Percentiles rank a stretch among this genome's conserved stretches.
Evolutionary conservation across 2,888 invertebrate genomes (phyloP).

Genomic region (Caenorhabditis zanzibari): DNA sequence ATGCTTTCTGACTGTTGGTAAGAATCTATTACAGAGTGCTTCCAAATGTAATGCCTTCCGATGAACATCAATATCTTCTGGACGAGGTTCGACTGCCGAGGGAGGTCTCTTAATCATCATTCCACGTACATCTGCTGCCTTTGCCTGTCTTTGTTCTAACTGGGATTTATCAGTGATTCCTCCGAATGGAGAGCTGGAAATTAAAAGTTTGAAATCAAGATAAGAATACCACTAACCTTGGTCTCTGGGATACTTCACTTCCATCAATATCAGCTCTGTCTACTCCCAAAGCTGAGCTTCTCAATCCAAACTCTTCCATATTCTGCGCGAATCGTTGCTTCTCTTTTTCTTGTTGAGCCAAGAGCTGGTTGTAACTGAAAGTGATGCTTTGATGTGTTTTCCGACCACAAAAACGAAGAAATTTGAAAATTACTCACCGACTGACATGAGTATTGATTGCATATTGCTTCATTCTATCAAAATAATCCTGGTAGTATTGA

Average conservation of each 20-base stretch:
- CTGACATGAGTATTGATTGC: conserved; percentile 65
- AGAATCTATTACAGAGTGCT: conserved; percentile 60
- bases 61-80: conserved; percentile 62
- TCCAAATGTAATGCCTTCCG: conserved; percentile 64
- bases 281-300: conserved; percentile 58
- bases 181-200: conserved; percentile 69
- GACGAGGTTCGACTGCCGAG: conserved; percentile 58
- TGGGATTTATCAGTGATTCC: conserved; percentile 64
- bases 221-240: too few species aligned
- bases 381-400: too few species aligned
- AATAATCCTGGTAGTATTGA: conserved; percentile 72
- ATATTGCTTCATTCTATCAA: conserved; percentile 71
- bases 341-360: conserved; percentile 65
- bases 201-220: background rate
- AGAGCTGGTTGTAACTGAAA: conserved; percentile 64
- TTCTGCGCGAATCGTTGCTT: conserved; percentile 62
- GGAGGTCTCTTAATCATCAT: conserved; percentile 60
- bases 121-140: conserved; percentile 56
- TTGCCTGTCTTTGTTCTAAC: conserved; percentile 45
- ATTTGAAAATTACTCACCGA: conserved; percentile 48
- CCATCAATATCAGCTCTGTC: conserved; percentile 46
- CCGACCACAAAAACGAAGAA: too few species aligned
- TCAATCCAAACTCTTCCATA: conserved; percentile 69
- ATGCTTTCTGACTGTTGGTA: conserved; percentile 73
- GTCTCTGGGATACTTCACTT: conserved; percentile 33